Evolutionary conservation across 1,140 invertebrate genomes (phyloP).

Genomic region (Diorhabda sublineata): DNA sequence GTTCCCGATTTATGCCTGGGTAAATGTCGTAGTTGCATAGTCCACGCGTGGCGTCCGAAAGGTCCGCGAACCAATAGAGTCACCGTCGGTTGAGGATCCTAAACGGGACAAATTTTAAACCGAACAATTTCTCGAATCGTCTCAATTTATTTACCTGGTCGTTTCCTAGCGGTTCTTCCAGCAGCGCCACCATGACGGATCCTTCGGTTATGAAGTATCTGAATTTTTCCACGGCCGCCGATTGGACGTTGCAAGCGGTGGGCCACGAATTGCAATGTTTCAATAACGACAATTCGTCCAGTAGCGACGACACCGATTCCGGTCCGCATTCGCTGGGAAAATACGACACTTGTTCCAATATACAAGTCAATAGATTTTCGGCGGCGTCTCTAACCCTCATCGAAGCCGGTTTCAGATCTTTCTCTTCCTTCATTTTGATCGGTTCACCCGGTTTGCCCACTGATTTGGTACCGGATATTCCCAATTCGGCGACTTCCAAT

Average conservation of each 20-base stretch:
- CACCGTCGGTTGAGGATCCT: constrained; percentile 71
- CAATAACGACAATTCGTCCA: constrained; percentile 79
- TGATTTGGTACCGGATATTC: constrained; percentile 92
- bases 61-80: constrained; percentile 82
- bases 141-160: constrained; percentile 56
- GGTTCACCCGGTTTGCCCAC: constrained; percentile 82
- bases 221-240: constrained; percentile 60
- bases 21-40: constrained; percentile 79
- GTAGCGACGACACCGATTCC: constrained; percentile 77
- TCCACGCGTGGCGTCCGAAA: constrained; percentile 93
- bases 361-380: constrained; percentile 83
- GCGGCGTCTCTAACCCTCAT: constrained; percentile 94
- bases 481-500: constrained; percentile 94
- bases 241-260: constrained; percentile 36
- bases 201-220: constrained; percentile 91
- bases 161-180: constrained; percentile 87
- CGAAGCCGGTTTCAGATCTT: constrained; percentile 92
- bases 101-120: constrained; percentile 11
- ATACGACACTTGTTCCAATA: constrained; percentile 80
- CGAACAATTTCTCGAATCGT: constrained; percentile 53
- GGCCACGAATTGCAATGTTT: constrained; percentile 65
- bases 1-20: constrained; percentile 73
- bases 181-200: constrained; percentile 78
- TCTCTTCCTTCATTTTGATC: constrained; percentile 91
- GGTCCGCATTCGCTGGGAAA: constrained; percentile 81